A percentile compares a stretch with the other conserved stretches of the same genome.
Evolutionary conservation across 2,888 invertebrate species (phyloP).

Genomic region (Oxyscelio sp.): DNA sequence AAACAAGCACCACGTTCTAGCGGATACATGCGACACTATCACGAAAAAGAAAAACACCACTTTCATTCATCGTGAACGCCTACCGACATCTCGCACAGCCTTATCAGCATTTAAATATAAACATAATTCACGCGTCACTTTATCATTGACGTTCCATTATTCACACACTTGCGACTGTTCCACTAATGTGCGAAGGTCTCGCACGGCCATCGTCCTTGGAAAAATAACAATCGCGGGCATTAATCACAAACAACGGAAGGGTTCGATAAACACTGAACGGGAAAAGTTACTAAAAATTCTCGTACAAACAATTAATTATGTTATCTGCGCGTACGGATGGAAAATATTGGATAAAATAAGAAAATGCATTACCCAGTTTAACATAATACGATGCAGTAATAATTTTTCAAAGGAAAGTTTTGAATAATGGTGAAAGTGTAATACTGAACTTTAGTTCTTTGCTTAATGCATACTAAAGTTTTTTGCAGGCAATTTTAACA

Average conservation of each 20-base stretch:
- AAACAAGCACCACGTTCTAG: too few relatives aligned
- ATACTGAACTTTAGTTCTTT: too few relatives aligned
- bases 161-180: slow-evolving; percentile 57
- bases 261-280: slow-evolving; percentile 59
- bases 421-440: too few relatives aligned
- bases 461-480: too few relatives aligned
- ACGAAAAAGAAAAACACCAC: too few relatives aligned
- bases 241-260: slow-evolving; percentile 58
- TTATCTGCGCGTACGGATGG: slow-evolving; percentile 32
- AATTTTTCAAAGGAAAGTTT: too few relatives aligned
- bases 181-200: slow-evolving; percentile 64
- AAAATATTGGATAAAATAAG: too few relatives aligned
- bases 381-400: too few relatives aligned
- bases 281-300: slow-evolving; percentile 51
- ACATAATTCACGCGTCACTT: slow-evolving; percentile 55
- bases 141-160: slow-evolving; percentile 67
- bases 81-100: slow-evolving; percentile 60
- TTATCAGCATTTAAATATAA: slow-evolving; percentile 68
- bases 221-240: slow-evolving; percentile 54
- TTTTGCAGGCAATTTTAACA: too few relatives aligned
- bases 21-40: too few relatives aligned
- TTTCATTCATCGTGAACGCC: slow-evolving; percentile 77
- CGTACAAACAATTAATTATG: slow-evolving; percentile 24
- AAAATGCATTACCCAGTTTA: too few relatives aligned
- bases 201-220: slow-evolving; percentile 69